Evolutionary conservation across 2,113 vertebrate genomes (phyloP).

Genomic region (Corvus cornix): DNA sequence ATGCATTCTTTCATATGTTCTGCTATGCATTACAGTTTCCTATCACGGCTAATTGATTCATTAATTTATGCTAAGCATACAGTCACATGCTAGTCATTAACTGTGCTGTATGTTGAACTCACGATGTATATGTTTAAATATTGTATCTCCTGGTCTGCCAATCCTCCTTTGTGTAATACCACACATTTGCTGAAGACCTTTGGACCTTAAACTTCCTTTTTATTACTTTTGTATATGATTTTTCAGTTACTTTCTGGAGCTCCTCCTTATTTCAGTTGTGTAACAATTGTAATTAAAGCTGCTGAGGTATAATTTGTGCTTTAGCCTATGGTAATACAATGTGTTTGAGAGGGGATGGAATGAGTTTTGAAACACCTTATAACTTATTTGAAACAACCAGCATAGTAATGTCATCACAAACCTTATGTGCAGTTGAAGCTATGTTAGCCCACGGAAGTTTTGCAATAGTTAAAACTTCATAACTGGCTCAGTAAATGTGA

Average conservation of each 20-base stretch:
- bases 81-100: background rate
- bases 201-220: background rate
- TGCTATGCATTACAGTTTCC: background rate
- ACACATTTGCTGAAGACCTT: background rate
- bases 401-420: background rate
- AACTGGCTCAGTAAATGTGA: background rate
- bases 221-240: background rate
- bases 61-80: background rate
- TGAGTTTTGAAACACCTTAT: background rate
- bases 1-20: background rate
- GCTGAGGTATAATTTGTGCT: background rate
- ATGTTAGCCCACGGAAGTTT: fast-evolving
- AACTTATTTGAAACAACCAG: background rate
- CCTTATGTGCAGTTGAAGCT: background rate
- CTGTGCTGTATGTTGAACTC: background rate
- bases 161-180: background rate
- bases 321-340: background rate
- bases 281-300: background rate
- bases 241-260: background rate
- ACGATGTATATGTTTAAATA: background rate
- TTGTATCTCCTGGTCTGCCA: background rate
- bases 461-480: background rate
- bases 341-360: background rate
- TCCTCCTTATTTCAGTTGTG: background rate
- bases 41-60: background rate